Evolutionary conservation across 2,113 vertebrate species (phyloP), one percentile per base, ranked within the genome.

Genomic region (Leuciscus idus): DNA sequence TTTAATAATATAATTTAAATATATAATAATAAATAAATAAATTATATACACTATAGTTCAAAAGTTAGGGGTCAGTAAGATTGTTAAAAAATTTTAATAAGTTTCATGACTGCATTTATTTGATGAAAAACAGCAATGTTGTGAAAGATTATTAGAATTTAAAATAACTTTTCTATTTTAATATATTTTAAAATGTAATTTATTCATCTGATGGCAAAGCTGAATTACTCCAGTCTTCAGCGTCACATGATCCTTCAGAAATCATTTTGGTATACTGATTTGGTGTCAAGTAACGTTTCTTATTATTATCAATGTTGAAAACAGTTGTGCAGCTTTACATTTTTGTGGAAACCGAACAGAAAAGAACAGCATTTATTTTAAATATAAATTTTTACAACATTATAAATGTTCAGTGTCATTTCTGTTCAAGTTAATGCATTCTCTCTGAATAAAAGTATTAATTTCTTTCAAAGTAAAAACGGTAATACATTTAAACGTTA

Each of bases 351-450:
- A 15, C 48, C 4, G 48, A 50, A 50, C 15, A 50, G 15, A 50
- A 50, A 50, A 50, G 13, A 52, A 52, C 50, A 17, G 50, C 13
- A 52, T 52, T 52, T 17, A 15, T 52, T 15, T 26, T 10, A 62
- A 68, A 68, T 36, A 68, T 30, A 68, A 68, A 68, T 68, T 68
- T 68, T 68, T 36, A 17, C 30, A 68, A 68, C 17, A 21, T 68
- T 68, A 68, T 36, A 36, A 4, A 68, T 10, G 8, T 33, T 36
- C 13, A 52, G 50, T 52, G 13, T 52, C 50, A 52, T 43, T 52
- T 68, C 36, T 33, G 28, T 9, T 52, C 1, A 4, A 52, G 33
- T 68, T 19, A 68, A 68, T 68, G 8, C 30, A 33, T 13, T 9
- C 59, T 64, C 17, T 6, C 30, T 13, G 62, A 66, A 66, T 70